phyloP scores from a whole-genome alignment of 2,888 invertebrate genomes.

The Barypeithes pellucidus region DNA sequence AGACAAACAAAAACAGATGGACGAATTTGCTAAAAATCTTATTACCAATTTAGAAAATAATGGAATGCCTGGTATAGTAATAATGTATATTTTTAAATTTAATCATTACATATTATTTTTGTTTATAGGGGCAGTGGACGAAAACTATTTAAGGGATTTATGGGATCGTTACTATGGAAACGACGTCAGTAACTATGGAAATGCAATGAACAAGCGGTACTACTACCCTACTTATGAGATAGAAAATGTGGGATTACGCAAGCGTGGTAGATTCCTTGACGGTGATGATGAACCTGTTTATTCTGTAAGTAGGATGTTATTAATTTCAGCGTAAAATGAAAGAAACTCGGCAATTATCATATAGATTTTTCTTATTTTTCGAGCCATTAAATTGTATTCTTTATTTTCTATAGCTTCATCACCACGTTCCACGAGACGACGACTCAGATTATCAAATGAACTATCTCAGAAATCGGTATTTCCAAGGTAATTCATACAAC shows the following conservation, averaged over 20 bases:
- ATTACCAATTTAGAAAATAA: slow-evolving; percentile 62
- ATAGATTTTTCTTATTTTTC: neutral
- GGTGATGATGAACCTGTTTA: slow-evolving; percentile 43
- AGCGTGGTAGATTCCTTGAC: slow-evolving; percentile 60
- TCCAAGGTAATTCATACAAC: slow-evolving; percentile 55
- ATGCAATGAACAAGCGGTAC: slow-evolving; percentile 60
- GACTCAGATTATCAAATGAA: slow-evolving; percentile 55
- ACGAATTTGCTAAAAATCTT: slow-evolving; percentile 64
- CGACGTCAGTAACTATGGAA: slow-evolving; percentile 62
- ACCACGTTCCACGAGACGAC: slow-evolving; percentile 54
- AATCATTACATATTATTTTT: neutral
- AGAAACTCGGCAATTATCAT: too few species aligned
- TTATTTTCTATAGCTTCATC: slow-evolving; percentile 47
- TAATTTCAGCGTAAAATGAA: neutral
- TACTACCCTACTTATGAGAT: slow-evolving; percentile 65
- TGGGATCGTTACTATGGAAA: slow-evolving; percentile 71
- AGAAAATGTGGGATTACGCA: slow-evolving; percentile 64
- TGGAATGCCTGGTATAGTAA: slow-evolving; percentile 53
- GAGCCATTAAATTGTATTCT: neutral
- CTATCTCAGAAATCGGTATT: slow-evolving; percentile 55
- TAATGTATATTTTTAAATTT: neutral
- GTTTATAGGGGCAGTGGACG: slow-evolving; percentile 50
- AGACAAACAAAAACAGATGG: slow-evolving; percentile 70
- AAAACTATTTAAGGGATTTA: slow-evolving; percentile 73
- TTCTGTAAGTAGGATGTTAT: slow-evolving; percentile 30